Percentiles rank a stretch among this genome's conserved stretches.
Conservation (phyloP, 2,888 invertebrate species). For the Octodonta nipae region DNA sequence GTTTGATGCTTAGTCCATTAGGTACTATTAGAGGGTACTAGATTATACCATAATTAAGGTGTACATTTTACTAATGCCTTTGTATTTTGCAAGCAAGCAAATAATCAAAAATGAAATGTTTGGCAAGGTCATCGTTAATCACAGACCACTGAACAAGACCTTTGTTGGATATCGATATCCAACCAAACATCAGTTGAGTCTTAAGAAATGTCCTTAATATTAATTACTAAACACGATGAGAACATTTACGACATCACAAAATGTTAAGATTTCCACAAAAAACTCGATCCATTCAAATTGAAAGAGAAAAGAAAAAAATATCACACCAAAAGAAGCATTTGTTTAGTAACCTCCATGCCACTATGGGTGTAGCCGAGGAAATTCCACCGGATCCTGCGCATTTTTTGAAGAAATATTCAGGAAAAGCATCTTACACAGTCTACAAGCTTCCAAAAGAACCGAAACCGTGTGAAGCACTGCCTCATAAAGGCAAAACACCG, state of each 20-base stretch:
- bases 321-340: slow-evolving; percentile 27
- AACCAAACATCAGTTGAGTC: too few species aligned
- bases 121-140: too few species aligned
- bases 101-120: too few species aligned
- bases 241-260: slow-evolving; percentile 48
- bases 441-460: slow-evolving; percentile 18
- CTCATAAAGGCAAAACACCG: slow-evolving; percentile 22
- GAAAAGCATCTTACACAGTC: slow-evolving; percentile 16
- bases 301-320: slow-evolving; percentile 29
- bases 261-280: slow-evolving; percentile 22
- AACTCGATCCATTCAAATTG: slow-evolving; percentile 41
- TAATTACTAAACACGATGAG: slow-evolving; percentile 53
- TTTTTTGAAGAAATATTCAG: slow-evolving; percentile 45
- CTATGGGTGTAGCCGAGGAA: slow-evolving; percentile 55
- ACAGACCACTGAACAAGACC: too few species aligned
- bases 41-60: too few species aligned
- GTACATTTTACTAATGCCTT: too few species aligned
- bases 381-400: slow-evolving; percentile 45
- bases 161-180: too few species aligned
- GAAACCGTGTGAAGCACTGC: slow-evolving; percentile 26
- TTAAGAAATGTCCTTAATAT: slow-evolving; percentile 54
- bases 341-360: slow-evolving; percentile 37
- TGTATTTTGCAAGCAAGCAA: too few species aligned
- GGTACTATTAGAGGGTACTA: too few species aligned
- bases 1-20: too few species aligned